These are phyloP conservation scores for Tiliacea aurago DNA, from an alignment of 2,888 invertebrate genomes.

Conservation along the genomic window DNA sequence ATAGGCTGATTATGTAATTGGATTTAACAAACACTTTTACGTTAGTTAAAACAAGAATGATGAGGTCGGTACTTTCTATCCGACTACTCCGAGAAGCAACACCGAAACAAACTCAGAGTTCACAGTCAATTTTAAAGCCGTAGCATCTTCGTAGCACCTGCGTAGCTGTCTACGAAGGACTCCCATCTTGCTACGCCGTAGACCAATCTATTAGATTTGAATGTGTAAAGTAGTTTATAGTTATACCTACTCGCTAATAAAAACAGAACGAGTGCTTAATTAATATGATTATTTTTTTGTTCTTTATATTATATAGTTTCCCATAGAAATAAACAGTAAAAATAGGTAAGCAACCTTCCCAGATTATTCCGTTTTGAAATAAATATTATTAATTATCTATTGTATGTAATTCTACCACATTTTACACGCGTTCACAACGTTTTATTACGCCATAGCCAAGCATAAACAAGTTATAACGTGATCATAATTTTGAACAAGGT, in stretches of 20 bases:
- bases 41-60: no score
- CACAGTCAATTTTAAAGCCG: not conserved
- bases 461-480: not conserved
- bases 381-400: not conserved
- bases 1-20: no score
- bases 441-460: not conserved
- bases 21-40: no score
- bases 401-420: not conserved
- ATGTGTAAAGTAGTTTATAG: no score
- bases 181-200: not conserved
- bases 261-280: not conserved
- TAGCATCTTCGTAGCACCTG: not conserved
- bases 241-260: no score
- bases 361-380: not conserved
- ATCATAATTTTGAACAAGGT: no score
- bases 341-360: not conserved
- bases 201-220: not conserved
- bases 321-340: not conserved
- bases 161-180: conserved; percentile 83
- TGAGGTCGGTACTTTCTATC: not conserved
- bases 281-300: no score
- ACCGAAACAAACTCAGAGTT: no score
- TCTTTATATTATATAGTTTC: not conserved
- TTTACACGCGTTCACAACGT: no score
- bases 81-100: not conserved